Evolutionary conservation across 1,140 invertebrate genomes (phyloP), one percentile per base, ranked within the genome.

Genomic region (Drosophila seguyi): DNA sequence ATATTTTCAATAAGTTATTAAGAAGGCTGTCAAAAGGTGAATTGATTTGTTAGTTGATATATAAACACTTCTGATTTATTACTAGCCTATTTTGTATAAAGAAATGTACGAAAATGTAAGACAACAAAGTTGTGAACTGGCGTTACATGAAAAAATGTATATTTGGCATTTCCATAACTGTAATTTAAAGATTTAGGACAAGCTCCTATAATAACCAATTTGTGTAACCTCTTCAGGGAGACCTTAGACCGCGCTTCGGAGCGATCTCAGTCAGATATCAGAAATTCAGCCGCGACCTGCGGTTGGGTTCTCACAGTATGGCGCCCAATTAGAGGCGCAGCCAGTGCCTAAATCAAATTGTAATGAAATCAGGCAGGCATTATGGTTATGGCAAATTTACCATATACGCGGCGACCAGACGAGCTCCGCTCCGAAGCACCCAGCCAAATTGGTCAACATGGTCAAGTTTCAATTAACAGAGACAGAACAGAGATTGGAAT

Each of bases 381-480:
- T 78, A 88, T 88, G 81, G 81, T 88, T 87, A 90, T 90, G 85
- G 85, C 81, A 88, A 90, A 88, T 90, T 88, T 88, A 79, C 85
- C 85, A 88, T 90, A 88, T 81, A 90, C 69, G 85, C 53, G 36
- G 31, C 38, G 57, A 56, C 52, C 56, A 55, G 62, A 48, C 69
- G 41, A 50, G 48, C 47, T 31, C 47, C 36, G 29, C 47, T 31
- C 47, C 36, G 29, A 57, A 48, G 44, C 65, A 61, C 16, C 65
- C 50, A 22, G 63, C 84, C 69, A 88, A 81, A 90, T 88, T 90
- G 85, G 85, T 84, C 68, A 84, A 88, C 85, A 88, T 88, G 85
- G 85, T 88, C 85, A 88, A 90, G 85, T 88, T 88, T 90, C 85
- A 88, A 88, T 88, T 88, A 88, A 80, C 77, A 42, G 27, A 58